Conservation (phyloP, 2,888 invertebrate species). For the Lasioglossum morio region DNA sequence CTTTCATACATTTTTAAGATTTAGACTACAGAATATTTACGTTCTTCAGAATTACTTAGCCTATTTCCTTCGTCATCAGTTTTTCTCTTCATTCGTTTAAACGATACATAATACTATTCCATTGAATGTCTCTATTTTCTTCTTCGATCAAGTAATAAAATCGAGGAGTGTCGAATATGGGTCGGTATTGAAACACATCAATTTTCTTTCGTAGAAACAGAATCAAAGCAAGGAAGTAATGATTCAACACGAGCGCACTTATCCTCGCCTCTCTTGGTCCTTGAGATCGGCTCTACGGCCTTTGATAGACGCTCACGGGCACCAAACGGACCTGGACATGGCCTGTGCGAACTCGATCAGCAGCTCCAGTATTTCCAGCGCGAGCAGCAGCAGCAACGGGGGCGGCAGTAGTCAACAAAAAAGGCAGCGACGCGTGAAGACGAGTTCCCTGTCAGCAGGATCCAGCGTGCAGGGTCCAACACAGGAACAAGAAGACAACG, state of each 20-base stretch:
- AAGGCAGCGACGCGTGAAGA: constrained; percentile 86
- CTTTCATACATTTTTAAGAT: no score
- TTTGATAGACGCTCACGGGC: constrained; percentile 87
- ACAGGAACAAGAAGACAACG: constrained; percentile 86
- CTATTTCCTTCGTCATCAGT: neutral
- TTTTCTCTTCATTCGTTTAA: neutral
- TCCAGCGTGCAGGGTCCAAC: constrained; percentile 82
- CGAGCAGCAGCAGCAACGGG: constrained; percentile 62
- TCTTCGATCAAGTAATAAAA: neutral
- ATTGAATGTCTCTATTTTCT: neutral
- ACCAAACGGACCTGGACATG: constrained; percentile 54
- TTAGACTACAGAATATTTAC: no score
- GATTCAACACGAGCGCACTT: constrained; percentile 90
- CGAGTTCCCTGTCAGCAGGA: constrained; percentile 87
- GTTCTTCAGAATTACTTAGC: no score
- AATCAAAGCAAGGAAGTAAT: constrained; percentile 89
- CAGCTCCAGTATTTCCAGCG: constrained; percentile 61
- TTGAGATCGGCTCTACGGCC: constrained; percentile 92
- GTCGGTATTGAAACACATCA: neutral
- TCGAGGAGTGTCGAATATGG: neutral
- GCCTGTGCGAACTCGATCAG: constrained; percentile 53
- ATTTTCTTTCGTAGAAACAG: constrained; percentile 84
- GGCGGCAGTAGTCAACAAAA: constrained; percentile 68
- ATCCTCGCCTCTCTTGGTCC: constrained; percentile 91
- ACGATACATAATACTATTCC: neutral